These are phyloP conservation scores for Chiloscyllium plagiosum DNA, from an alignment of 2,113 vertebrate species.

Conservation along the genomic window DNA sequence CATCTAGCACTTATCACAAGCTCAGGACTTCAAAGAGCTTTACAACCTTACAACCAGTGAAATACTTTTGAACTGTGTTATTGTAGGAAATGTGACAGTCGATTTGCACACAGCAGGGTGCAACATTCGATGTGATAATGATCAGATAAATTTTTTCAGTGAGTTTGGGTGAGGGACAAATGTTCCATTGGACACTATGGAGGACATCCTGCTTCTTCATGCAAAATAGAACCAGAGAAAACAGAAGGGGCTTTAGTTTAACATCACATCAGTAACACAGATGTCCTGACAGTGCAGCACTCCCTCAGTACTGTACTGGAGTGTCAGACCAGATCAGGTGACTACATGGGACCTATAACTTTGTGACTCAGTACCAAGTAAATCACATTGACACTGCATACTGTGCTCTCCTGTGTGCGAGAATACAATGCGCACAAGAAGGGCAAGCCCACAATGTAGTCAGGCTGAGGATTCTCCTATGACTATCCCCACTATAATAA, in stretches of 20 bases:
- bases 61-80: background rate
- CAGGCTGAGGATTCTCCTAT: no score
- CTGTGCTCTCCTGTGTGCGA: background rate
- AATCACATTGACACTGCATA: background rate
- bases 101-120: background rate
- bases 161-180: background rate
- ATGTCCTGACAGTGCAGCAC: background rate
- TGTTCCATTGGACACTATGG: background rate
- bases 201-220: background rate
- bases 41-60: background rate
- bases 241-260: background rate
- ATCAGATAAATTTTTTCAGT: background rate
- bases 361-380: background rate
- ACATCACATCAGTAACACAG: background rate
- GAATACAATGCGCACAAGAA: background rate
- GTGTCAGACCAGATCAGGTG: background rate
- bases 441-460: no score
- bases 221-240: no score
- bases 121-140: background rate
- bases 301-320: background rate
- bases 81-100: background rate
- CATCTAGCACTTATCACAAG: background rate
- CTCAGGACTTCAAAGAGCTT: background rate
- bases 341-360: background rate
- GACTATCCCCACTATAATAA: no score